phyloP scores from a whole-genome alignment of 2,888 invertebrate genomes.

The Tridacna gigas region DNA sequence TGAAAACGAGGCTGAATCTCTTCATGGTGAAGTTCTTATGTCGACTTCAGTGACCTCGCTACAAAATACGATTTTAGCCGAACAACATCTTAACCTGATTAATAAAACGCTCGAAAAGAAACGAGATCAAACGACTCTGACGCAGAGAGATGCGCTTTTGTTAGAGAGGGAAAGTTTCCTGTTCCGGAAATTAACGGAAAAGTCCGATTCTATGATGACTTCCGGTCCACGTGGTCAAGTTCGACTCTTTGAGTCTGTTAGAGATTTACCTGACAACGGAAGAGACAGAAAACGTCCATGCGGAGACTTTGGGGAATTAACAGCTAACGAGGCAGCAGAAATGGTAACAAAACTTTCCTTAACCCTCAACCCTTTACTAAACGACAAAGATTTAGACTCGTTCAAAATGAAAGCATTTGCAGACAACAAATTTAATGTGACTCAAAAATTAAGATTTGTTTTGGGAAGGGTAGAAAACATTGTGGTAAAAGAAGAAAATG shows the following conservation, averaged over 20 bases:
- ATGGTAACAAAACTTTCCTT: constrained; percentile 31
- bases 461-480: too few species aligned
- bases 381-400: too few species aligned
- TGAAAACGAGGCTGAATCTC: background rate
- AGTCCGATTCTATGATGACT: background rate
- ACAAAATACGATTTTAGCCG: constrained; percentile 1
- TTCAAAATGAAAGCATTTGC: too few species aligned
- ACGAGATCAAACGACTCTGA: background rate
- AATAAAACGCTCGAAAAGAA: background rate
- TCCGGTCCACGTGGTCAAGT: constrained; percentile 33
- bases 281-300: background rate
- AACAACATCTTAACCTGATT: background rate
- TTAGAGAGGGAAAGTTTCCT: constrained; percentile 42
- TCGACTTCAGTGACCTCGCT: constrained; percentile 8
- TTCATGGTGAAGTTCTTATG: background rate
- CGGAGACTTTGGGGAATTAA: constrained; percentile 31
- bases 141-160: constrained; percentile 47
- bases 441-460: too few species aligned
- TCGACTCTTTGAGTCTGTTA: constrained; percentile 17
- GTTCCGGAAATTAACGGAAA: constrained; percentile 7
- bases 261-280: constrained; percentile 14
- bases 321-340: constrained; percentile 48
- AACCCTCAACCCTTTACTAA: background rate
- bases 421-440: too few species aligned
- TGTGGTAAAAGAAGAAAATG: too few species aligned